Evolutionary conservation across 37 sponge, comb jelly and placozoan genomes (phyloP), one percentile per base, ranked within the genome.

Genomic region (Axinella damicornis): DNA sequence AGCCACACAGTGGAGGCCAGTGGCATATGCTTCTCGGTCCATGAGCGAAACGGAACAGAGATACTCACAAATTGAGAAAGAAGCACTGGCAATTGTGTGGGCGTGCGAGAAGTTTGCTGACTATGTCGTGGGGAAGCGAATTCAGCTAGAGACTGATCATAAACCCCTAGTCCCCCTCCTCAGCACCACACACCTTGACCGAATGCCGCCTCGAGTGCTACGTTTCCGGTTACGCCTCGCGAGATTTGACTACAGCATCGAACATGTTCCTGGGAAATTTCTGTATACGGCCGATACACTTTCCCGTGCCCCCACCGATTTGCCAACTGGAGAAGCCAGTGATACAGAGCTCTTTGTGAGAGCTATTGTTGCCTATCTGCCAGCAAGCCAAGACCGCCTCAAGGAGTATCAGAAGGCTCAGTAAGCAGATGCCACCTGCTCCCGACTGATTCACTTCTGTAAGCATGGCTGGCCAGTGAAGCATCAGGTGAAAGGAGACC

Each of bases 161-260:
- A 85, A 85, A 56, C 85, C 78, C 39, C 61, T 85, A 18, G 85
- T 76, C 11, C 78, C 85, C n/a, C 57, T 85, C 18, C 69, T 85
- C 24, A 68, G 69, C 39, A 68, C 55, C 57, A 76, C 54, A 16
- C 19, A 35, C 53, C 57, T 85, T 18, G 78, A 85, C 57, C 54
- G 27, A 22, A 30, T 83, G 33, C 83, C 83, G 60, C 65, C 83
- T 27, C 39, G 74, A 64, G 74, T 83, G 0, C 69, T 77, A 11
- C 31, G 70, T 21, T 85, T 85, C 37, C 67, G 78, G 32, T 58
- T 85, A 33, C 69, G 69, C 46, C 56, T 84, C 21, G 41, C 41
- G 37, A 76, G 85, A 32, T 85, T 85, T 41, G 39, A 65, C 27
- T 85, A 68, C 52, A 32, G 34, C 0, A 77, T 85, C 40, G 18